Conservation (phyloP, 2,113 vertebrate genomes). For the Vicugna pacos region DNA sequence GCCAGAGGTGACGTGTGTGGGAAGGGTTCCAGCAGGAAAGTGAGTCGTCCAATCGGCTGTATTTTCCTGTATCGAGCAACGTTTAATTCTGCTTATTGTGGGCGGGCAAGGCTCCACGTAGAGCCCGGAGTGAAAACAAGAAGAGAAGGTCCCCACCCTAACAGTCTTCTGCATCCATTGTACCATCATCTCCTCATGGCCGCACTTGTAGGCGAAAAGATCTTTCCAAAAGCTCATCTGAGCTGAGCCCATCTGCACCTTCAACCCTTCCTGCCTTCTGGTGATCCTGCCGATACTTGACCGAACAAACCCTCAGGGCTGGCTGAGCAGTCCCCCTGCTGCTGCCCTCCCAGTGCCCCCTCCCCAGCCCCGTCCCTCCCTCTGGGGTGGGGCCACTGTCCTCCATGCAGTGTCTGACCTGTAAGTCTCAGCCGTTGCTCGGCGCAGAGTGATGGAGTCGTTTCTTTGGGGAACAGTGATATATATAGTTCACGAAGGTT, state of each 20-base stretch:
- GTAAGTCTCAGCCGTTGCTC: neutral
- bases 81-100: neutral
- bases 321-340: neutral
- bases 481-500: neutral
- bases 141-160: accelerated
- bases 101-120: accelerated
- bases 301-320: neutral
- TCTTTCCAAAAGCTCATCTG: neutral
- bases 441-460: accelerated
- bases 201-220: neutral
- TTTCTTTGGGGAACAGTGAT: neutral
- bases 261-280: no score
- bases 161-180: accelerated
- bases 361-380: no score
- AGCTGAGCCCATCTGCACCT: accelerated
- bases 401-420: no score
- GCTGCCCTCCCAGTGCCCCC: no score
- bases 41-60: accelerated
- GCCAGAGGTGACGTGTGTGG: accelerated
- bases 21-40: neutral
- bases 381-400: no score
- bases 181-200: accelerated
- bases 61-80: no score
- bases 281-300: neutral
- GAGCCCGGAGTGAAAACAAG: neutral